Conservation (phyloP, 1,140 invertebrate species). For the Eupristina koningsbergeri region DNA sequence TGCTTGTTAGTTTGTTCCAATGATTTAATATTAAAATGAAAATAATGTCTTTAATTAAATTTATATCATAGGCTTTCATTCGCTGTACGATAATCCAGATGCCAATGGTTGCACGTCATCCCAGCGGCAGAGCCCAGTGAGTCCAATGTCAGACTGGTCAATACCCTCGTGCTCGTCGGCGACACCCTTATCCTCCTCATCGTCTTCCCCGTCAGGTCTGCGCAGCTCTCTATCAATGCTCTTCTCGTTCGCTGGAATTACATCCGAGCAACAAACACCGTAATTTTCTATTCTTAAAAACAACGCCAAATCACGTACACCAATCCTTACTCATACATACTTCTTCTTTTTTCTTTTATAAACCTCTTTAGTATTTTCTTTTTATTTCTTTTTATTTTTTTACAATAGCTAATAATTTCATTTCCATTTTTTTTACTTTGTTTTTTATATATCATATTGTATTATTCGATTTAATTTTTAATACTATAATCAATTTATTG, state of each 20-base stretch:
- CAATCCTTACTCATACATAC: background rate
- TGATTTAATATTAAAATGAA: background rate
- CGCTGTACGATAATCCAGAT: constrained; percentile 54
- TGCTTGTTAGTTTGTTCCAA: too few species aligned
- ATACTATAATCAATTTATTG: too few species aligned
- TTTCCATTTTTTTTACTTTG: too few species aligned
- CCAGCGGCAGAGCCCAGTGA: constrained; percentile 56
- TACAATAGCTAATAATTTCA: too few species aligned
- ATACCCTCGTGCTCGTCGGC: constrained; percentile 58
- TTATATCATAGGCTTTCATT: constrained; percentile 57
- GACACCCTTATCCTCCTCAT: constrained; percentile 47
- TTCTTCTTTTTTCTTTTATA: too few species aligned
- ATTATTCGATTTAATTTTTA: too few species aligned
- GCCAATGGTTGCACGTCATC: constrained; percentile 50
- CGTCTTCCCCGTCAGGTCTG: constrained; percentile 63
- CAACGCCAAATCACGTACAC: background rate
- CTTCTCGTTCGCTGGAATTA: constrained; percentile 66
- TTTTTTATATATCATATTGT: too few species aligned
- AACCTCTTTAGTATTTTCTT: too few species aligned
- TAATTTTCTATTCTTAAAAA: constrained; percentile 65
- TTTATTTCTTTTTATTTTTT: too few species aligned
- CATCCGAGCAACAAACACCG: constrained; percentile 65
- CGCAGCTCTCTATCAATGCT: constrained; percentile 70
- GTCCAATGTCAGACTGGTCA: constrained; percentile 63
- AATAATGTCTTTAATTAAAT: background rate